Evolutionary conservation across 2,888 invertebrate genomes (phyloP).

Genomic region (Ceramica pisi): DNA sequence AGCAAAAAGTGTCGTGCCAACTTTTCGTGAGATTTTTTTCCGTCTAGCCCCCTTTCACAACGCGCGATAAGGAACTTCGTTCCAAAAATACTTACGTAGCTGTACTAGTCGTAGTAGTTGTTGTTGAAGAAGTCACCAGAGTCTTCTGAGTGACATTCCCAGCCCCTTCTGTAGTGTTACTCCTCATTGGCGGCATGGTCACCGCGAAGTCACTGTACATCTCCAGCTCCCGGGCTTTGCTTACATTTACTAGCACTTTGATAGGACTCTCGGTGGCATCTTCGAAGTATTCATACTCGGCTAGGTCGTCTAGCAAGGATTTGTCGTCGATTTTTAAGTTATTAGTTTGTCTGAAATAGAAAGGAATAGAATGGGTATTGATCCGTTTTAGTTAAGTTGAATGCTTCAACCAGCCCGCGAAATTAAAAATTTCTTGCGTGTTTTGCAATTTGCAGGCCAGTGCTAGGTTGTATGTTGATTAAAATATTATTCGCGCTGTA

Average conservation of each 20-base stretch:
- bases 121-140: fast-evolving
- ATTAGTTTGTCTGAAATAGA: conserved; percentile 58
- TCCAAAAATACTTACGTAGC: conserved; percentile 12
- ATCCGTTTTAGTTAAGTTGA: no score
- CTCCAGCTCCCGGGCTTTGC: conserved; percentile 19
- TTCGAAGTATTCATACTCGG: conserved; percentile 67
- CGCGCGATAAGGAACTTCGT: no score
- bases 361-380: not conserved
- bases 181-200: fast-evolving
- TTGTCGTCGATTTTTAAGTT: conserved; percentile 62
- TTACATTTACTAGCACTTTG: conserved; percentile 9
- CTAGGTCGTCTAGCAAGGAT: conserved; percentile 46
- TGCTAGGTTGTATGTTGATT: no score
- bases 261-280: conserved; percentile 33
- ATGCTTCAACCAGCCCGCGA: no score
- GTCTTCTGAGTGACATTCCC: not conserved
- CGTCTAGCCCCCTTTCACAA: no score
- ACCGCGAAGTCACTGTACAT: not conserved
- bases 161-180: fast-evolving
- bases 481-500: no score
- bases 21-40: no score
- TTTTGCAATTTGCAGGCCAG: no score
- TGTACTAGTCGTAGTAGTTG: not conserved
- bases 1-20: no score
- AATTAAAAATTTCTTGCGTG: no score